Conservation (phyloP, 1,140 invertebrate species). For the Trypoxylus dichotomus region DNA sequence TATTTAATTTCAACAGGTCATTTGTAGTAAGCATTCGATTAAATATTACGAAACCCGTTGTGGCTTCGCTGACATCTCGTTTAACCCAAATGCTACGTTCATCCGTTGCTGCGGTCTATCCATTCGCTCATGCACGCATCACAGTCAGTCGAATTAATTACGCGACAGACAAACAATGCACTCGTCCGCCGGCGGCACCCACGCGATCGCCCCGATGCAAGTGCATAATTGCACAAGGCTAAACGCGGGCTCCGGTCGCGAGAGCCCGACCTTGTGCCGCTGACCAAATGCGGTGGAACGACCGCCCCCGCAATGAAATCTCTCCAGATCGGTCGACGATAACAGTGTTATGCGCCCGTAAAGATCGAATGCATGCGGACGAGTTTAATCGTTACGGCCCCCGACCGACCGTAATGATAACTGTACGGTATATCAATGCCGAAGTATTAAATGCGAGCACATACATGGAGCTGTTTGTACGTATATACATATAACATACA, state of each 20-base stretch:
- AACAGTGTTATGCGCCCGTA: neutral
- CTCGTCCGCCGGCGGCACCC: neutral
- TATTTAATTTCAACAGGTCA: too few relatives aligned
- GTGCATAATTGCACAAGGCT: conserved; percentile 30
- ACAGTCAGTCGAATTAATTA: neutral
- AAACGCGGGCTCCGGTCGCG: neutral
- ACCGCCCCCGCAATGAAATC: neutral
- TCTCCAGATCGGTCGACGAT: neutral
- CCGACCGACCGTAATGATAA: too few relatives aligned
- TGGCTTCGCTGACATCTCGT: neutral
- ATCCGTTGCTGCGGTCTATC: neutral
- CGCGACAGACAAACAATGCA: neutral
- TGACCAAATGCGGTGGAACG: conserved; percentile 18
- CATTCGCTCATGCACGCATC: neutral
- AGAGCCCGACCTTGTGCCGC: conserved; percentile 23
- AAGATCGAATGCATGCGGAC: too few relatives aligned
- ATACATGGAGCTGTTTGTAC: too few relatives aligned
- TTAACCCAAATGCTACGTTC: neutral
- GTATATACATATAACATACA: too few relatives aligned
- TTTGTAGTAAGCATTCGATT: neutral
- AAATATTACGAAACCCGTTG: neutral
- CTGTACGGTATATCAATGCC: too few relatives aligned
- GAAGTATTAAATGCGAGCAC: too few relatives aligned
- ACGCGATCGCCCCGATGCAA: neutral
- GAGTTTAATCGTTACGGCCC: too few relatives aligned